phyloP scores from a whole-genome alignment of 2,888 invertebrate species.

The Andrena dorsata region DNA sequence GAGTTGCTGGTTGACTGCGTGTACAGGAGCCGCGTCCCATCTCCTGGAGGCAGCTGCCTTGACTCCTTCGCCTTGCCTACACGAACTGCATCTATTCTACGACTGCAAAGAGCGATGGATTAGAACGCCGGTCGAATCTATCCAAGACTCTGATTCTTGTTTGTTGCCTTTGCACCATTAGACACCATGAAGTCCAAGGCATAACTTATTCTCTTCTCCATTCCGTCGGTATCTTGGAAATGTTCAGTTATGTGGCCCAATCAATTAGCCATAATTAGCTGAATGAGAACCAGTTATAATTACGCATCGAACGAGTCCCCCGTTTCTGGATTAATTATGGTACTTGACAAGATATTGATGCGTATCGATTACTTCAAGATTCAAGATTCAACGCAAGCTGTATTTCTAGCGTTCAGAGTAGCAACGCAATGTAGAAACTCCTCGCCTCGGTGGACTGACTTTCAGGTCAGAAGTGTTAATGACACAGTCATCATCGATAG shows the following conservation, averaged over 20 bases:
- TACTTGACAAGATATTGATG: too few species aligned
- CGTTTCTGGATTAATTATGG: too few species aligned
- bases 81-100: constrained; percentile 69
- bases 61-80: constrained; percentile 73
- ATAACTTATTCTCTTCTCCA: not conserved
- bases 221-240: not conserved
- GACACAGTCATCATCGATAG: constrained; percentile 18
- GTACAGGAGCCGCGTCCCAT: constrained; percentile 78
- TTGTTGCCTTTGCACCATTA: not conserved
- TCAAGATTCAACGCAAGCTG: not conserved
- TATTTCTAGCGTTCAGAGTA: not conserved
- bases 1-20: constrained; percentile 77
- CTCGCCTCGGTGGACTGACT: not conserved
- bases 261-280: too few species aligned
- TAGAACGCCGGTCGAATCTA: constrained; percentile 65
- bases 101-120: constrained; percentile 72
- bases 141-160: constrained; percentile 44
- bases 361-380: too few species aligned
- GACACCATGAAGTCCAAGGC: not conserved
- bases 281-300: too few species aligned
- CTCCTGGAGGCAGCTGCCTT: constrained; percentile 78
- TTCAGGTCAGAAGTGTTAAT: constrained; percentile 10
- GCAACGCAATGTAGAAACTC: not conserved
- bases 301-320: too few species aligned
- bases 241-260: not conserved